These are phyloP conservation scores for Lordiphosa andalusiaca DNA, from an alignment of 2,888 invertebrate species.

Conservation along the genomic window DNA sequence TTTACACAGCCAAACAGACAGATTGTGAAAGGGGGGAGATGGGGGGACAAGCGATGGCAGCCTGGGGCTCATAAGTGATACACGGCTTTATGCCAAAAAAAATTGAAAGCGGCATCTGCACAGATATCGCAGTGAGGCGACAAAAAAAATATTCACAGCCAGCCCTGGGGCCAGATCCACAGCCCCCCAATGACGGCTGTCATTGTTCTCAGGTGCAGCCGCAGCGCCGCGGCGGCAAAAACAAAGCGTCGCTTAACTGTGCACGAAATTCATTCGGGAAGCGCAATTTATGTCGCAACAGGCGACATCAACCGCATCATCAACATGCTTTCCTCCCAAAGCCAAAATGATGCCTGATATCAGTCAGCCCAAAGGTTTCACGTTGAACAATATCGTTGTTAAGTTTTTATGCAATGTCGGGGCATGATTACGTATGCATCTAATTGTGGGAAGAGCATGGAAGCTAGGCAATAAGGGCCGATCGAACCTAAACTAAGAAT, in stretches of 20 bases:
- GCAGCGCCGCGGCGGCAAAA: slow-evolving; percentile 21
- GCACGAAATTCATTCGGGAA: slow-evolving; percentile 68
- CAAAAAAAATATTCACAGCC: slow-evolving; percentile 13
- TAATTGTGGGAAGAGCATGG: too few relatives aligned
- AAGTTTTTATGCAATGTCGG: slow-evolving; percentile 22
- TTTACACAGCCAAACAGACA: slow-evolving; percentile 36
- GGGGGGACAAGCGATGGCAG: neutral
- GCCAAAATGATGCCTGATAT: slow-evolving; percentile 6
- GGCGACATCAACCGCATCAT: slow-evolving; percentile 53
- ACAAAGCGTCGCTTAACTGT: slow-evolving; percentile 57
- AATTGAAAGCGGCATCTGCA: slow-evolving; percentile 57
- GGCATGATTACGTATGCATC: neutral
- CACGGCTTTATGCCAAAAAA: slow-evolving; percentile 69
- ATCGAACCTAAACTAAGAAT: too few relatives aligned
- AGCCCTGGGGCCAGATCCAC: slow-evolving; percentile 5
- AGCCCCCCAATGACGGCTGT: slow-evolving; percentile 46
- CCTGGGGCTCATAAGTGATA: slow-evolving; percentile 54
- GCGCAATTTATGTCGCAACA: slow-evolving; percentile 67
- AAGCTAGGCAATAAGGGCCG: too few relatives aligned
- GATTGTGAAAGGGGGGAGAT: slow-evolving; percentile 5
- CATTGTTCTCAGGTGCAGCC: slow-evolving; percentile 69
- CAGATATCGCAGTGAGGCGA: slow-evolving; percentile 11
- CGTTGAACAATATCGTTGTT: slow-evolving; percentile 49
- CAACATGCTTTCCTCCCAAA: slow-evolving; percentile 16
- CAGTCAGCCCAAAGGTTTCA: slow-evolving; percentile 9